Conservation (phyloP, 2,113 vertebrate genomes). For the Chiloscyllium plagiosum region DNA sequence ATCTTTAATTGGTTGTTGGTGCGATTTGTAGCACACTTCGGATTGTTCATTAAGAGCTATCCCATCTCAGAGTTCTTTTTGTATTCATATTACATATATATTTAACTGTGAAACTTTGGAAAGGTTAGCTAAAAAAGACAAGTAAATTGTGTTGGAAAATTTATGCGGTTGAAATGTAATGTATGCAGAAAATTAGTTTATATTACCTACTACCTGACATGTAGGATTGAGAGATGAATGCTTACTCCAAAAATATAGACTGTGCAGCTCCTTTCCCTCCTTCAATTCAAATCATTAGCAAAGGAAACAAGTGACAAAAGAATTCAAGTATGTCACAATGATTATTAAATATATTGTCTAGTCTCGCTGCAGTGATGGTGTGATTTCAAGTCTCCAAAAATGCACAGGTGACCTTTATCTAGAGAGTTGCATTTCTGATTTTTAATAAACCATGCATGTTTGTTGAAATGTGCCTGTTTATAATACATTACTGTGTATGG, state of each 20-base stretch:
- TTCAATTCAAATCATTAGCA: slow-evolving; percentile 30
- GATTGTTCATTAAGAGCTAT: too few relatives aligned
- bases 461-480: slow-evolving; percentile 16
- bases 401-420: slow-evolving; percentile 26
- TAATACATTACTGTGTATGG: slow-evolving; percentile 26
- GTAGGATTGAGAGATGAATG: not conserved
- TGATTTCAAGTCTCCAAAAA: slow-evolving; percentile 26
- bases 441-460: slow-evolving; percentile 16
- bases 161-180: not conserved
- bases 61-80: too few relatives aligned
- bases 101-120: not conserved
- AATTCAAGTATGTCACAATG: slow-evolving; percentile 30
- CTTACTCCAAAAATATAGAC: not conserved
- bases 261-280: not conserved
- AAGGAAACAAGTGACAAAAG: slow-evolving; percentile 32
- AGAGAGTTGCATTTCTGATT: slow-evolving; percentile 27
- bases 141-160: not conserved
- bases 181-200: slow-evolving; percentile 8
- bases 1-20: too few relatives aligned
- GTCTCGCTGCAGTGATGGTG: not conserved
- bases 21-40: too few relatives aligned
- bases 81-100: not conserved
- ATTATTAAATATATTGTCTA: slow-evolving; percentile 24
- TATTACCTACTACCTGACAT: not conserved
- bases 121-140: not conserved